A percentile compares a stretch with the other conserved stretches of the same genome.
phyloP scores from a whole-genome alignment of 2,888 invertebrate species.

The Parnassius mnemosyne region DNA sequence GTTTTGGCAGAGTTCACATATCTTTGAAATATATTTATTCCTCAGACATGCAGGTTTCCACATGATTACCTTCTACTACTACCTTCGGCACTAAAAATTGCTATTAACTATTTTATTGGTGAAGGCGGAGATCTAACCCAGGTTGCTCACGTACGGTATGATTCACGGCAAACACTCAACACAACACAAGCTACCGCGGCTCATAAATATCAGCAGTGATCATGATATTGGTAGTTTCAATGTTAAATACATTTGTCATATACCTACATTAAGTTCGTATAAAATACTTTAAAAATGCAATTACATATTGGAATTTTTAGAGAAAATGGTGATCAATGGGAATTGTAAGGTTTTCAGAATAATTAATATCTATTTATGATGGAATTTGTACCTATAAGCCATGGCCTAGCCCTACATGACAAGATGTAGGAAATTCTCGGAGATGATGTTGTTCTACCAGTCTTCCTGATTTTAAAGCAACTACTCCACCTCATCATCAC shows the following conservation, averaged over 20 bases:
- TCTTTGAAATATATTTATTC: too few relatives aligned
- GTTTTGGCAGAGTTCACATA: too few relatives aligned
- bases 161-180: too few relatives aligned
- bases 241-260: conserved; percentile 16
- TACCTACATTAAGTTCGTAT: conserved; percentile 17
- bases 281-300: conserved; percentile 15
- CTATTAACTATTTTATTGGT: too few relatives aligned
- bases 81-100: too few relatives aligned
- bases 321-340: conserved; percentile 16
- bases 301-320: conserved; percentile 26
- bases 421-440: conserved; percentile 97
- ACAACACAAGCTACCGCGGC: too few relatives aligned
- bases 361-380: neutral
- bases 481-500: conserved; percentile 98
- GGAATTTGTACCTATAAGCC: neutral
- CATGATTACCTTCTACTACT: too few relatives aligned
- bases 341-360: conserved; percentile 9
- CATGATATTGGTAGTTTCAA: conserved; percentile 5
- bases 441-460: conserved; percentile 99
- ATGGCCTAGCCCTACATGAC: conserved; percentile 89
- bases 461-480: conserved; percentile 98
- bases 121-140: too few relatives aligned
- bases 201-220: too few relatives aligned
- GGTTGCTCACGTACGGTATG: too few relatives aligned
- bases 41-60: too few relatives aligned